Conservation (phyloP, 2,888 invertebrate species). For the Brenthis ino region DNA sequence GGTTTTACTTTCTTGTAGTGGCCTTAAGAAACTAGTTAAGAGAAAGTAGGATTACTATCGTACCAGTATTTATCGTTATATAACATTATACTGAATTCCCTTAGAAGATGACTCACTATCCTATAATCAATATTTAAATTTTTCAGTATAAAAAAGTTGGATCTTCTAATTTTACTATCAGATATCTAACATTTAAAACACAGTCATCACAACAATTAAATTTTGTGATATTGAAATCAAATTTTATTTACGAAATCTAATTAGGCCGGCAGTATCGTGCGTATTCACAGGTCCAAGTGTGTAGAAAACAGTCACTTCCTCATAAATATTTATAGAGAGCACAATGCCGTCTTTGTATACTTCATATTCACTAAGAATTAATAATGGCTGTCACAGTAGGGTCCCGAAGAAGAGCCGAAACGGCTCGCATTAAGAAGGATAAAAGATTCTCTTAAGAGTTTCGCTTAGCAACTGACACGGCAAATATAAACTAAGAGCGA, state of each 20-base stretch:
- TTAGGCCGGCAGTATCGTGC: constrained; percentile 75
- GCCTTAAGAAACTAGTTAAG: constrained; percentile 79
- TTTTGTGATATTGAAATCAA: constrained; percentile 40
- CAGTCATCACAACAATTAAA: too few species aligned
- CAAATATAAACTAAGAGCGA: constrained; percentile 62
- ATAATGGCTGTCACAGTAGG: constrained; percentile 79
- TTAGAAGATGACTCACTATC: constrained; percentile 27
- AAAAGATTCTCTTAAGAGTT: constrained; percentile 72
- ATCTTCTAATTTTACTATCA: background rate
- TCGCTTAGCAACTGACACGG: constrained; percentile 74
- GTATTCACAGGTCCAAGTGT: constrained; percentile 77
- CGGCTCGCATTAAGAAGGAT: constrained; percentile 73
- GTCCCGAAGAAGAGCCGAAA: constrained; percentile 77
- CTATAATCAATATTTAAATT: background rate
- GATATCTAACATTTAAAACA: background rate
- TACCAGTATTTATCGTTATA: constrained; percentile 69
- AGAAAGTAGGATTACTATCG: constrained; percentile 79
- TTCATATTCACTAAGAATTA: constrained; percentile 78
- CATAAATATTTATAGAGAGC: constrained; percentile 78
- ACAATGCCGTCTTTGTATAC: constrained; percentile 77
- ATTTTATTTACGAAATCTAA: constrained; percentile 72
- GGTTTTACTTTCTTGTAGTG: constrained; percentile 81
- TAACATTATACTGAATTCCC: constrained; percentile 53
- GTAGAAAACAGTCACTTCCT: constrained; percentile 75
- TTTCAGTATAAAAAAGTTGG: background rate